Evolutionary conservation across 2,113 vertebrate species (phyloP).

Genomic region (Caranx ignobilis): DNA sequence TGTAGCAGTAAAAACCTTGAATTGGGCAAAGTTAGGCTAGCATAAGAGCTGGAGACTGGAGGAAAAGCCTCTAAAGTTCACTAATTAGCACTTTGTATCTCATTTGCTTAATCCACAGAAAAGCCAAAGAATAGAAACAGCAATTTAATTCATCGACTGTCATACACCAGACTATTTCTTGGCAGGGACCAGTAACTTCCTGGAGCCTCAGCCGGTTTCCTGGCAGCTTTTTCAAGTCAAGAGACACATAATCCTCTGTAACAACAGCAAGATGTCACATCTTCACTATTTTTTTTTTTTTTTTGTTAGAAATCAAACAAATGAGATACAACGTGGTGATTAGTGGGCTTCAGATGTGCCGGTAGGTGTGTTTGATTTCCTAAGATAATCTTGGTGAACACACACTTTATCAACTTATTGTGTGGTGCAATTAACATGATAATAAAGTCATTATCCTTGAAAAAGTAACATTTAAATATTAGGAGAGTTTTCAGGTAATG

Average conservation of each 20-base stretch:
- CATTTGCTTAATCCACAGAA: neutral
- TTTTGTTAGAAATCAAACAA: no score
- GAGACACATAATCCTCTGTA: neutral
- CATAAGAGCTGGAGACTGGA: no score
- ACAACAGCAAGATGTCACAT: neutral
- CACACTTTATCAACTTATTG: no score
- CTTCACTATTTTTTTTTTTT: neutral
- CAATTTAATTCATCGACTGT: neutral
- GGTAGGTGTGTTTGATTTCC: neutral
- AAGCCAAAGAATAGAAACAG: slow-evolving; percentile 1
- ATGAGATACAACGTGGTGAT: no score
- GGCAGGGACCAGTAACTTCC: neutral
- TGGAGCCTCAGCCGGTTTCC: neutral
- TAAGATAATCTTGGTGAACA: neutral
- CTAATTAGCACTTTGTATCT: neutral
- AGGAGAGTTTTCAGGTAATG: neutral
- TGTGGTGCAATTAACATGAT: no score
- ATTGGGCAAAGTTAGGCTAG: no score
- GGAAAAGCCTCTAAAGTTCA: neutral
- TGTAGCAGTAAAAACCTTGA: neutral
- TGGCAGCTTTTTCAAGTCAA: neutral
- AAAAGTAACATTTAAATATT: neutral
- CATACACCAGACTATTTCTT: neutral
- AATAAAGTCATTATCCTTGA: no score
- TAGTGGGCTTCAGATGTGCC: neutral